Percentiles rank a stretch among this genome's conserved stretches.
Evolutionary conservation across 2,113 vertebrate species (phyloP).

Genomic region (Scophthalmus maximus): DNA sequence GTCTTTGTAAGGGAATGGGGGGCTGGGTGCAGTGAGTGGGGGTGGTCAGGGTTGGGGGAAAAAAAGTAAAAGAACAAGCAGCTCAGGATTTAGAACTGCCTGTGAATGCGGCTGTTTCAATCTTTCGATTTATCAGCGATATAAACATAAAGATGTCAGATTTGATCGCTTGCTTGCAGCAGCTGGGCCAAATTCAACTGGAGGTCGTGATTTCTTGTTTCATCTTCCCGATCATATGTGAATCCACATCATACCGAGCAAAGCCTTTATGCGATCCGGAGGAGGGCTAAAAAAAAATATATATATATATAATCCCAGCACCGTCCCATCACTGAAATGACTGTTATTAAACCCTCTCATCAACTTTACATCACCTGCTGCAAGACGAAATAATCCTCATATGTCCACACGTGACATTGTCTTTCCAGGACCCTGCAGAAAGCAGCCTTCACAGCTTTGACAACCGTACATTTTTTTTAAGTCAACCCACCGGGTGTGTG

Average conservation of each 20-base stretch:
- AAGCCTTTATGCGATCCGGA: slow-evolving; percentile 5
- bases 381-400: slow-evolving; percentile 24
- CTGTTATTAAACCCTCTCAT: slow-evolving; percentile 32
- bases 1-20: neutral
- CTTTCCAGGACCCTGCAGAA: slow-evolving; percentile 17
- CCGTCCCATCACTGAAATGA: slow-evolving; percentile 11
- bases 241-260: slow-evolving; percentile 19
- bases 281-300: neutral
- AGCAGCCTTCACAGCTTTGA: slow-evolving; percentile 43
- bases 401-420: slow-evolving; percentile 26
- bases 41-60: neutral
- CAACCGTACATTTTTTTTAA: slow-evolving; percentile 51
- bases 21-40: neutral
- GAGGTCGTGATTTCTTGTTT: slow-evolving; percentile 32
- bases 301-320: neutral
- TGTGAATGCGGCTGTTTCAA: slow-evolving; percentile 11
- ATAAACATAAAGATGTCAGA: slow-evolving; percentile 28
- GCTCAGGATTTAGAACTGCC: neutral
- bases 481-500: slow-evolving; percentile 45
- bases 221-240: slow-evolving; percentile 30
- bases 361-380: slow-evolving; percentile 36
- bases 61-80: neutral
- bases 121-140: slow-evolving; percentile 9
- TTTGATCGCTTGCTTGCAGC: slow-evolving; percentile 21
- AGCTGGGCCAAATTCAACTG: slow-evolving; percentile 39